Percentiles rank a stretch among this genome's conserved stretches.
These are phyloP conservation scores for Microplitis manilae DNA, from an alignment of 2,888 invertebrate species.

Conservation along the genomic window DNA sequence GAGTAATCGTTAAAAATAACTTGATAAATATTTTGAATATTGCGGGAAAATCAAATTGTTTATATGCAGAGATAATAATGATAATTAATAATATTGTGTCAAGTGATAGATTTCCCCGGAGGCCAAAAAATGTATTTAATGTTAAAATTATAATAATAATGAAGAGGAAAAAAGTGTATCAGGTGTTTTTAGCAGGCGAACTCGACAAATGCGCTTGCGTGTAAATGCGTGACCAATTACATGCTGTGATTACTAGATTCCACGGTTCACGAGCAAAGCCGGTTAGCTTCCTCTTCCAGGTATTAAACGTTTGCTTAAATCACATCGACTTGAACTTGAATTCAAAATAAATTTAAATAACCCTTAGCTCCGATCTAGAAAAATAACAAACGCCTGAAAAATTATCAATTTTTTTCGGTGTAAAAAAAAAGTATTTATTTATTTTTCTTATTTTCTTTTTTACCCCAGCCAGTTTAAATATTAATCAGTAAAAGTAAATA, in stretches of 20 bases:
- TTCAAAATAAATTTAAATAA: no score
- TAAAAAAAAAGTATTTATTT: neutral
- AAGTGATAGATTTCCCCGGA: neutral
- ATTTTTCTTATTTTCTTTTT: neutral
- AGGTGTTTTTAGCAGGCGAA: neutral
- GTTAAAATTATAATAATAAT: neutral
- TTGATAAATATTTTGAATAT: no score
- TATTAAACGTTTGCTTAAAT: neutral
- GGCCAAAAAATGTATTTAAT: slow-evolving; percentile 5
- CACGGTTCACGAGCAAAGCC: slow-evolving; percentile 33
- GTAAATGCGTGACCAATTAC: slow-evolving; percentile 37
- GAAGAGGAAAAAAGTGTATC: neutral
- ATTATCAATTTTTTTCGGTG: neutral
- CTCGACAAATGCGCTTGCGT: slow-evolving; percentile 26
- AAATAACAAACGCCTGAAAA: neutral
- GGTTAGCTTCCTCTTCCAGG: slow-evolving; percentile 31
- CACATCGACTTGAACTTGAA: no score
- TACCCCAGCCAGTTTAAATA: neutral
- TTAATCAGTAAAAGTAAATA: slow-evolving; percentile 22
- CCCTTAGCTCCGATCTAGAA: no score
- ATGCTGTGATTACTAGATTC: slow-evolving; percentile 27
- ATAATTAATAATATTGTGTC: neutral
- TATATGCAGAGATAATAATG: no score
- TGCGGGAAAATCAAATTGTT: no score
- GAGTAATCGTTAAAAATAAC: no score